Percentiles rank a stretch among this genome's conserved stretches.
phyloP scores from a whole-genome alignment of 1,140 invertebrate species.

The Aethina tumida region DNA sequence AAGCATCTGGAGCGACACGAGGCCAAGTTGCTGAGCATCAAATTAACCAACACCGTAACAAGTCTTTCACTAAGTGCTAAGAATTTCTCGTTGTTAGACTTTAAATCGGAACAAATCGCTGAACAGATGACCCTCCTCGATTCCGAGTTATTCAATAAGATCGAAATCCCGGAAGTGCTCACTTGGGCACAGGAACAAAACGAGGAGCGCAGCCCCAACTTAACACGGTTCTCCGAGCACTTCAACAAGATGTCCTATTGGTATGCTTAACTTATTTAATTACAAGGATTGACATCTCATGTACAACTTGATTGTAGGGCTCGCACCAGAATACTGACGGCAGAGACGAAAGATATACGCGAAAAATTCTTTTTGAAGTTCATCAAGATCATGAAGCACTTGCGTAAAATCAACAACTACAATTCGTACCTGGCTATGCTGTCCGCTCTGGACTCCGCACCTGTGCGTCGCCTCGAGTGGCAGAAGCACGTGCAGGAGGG shows the following conservation, averaged over 20 bases:
- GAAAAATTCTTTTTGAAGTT: conserved; percentile 95
- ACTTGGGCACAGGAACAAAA: conserved; percentile 96
- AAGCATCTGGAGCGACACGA: conserved; percentile 87
- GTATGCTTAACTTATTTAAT: conserved; percentile 36
- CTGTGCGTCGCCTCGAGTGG: conserved; percentile 91
- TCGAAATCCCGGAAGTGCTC: conserved; percentile 93
- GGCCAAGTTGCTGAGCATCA: conserved; percentile 36
- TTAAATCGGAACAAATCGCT: conserved; percentile 86
- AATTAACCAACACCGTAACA: conserved; percentile 17
- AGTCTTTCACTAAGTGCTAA: conserved; percentile 36
- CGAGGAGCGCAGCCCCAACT: conserved; percentile 91
- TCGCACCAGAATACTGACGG: conserved; percentile 65
- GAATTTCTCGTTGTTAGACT: conserved; percentile 71
- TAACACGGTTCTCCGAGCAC: conserved; percentile 96
- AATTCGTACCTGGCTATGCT: conserved; percentile 96
- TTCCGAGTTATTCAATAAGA: conserved; percentile 89
- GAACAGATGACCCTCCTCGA: conserved; percentile 98
- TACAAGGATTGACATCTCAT: not conserved
- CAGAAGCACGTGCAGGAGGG: conserved; percentile 86
- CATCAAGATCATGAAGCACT: conserved; percentile 97
- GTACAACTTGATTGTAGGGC: conserved; percentile 46
- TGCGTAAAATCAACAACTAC: conserved; percentile 96
- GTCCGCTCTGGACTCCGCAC: conserved; percentile 93
- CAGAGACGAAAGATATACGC: conserved; percentile 82
- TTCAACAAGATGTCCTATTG: conserved; percentile 99